Conservation (phyloP, 37 sponge, comb jelly and placozoan species). For the Tethya wilhelma region DNA sequence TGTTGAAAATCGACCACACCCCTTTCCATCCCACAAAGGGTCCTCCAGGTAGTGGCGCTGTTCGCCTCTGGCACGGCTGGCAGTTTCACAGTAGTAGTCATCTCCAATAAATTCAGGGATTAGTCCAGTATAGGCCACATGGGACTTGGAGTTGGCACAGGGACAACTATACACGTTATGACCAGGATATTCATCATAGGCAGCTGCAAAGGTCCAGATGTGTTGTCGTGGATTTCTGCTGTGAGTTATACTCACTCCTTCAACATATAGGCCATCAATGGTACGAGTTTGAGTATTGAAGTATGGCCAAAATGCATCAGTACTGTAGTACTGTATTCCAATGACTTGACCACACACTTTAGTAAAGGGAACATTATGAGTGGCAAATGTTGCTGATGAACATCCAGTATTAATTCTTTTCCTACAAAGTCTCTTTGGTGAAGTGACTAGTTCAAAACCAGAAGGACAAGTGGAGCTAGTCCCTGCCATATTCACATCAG, state of each 20-base stretch:
- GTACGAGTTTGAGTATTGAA: background rate
- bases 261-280: constrained; percentile 21
- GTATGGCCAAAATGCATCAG: constrained; percentile 35
- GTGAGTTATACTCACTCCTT: too few relatives aligned
- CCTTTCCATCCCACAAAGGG: constrained; percentile 58
- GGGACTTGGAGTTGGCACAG: constrained; percentile 10
- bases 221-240: too few relatives aligned
- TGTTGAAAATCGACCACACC: constrained; percentile 23
- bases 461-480: constrained; percentile 13
- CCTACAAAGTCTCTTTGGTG: constrained; percentile 12
- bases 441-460: constrained; percentile 28
- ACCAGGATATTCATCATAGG: too few relatives aligned
- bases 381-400: constrained; percentile 25
- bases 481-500: constrained; percentile 32
- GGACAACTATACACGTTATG: constrained; percentile 37
- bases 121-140: constrained; percentile 10
- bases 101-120: constrained; percentile 36
- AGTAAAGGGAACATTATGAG: constrained; percentile 13
- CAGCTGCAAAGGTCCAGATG: too few relatives aligned
- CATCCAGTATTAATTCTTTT: constrained; percentile 6
- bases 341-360: constrained; percentile 42
- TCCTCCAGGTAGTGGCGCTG: constrained; percentile 17
- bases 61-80: background rate
- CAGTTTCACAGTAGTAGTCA: constrained; percentile 57
- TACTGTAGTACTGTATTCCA: constrained; percentile 17